phyloP scores from a whole-genome alignment of 64 coral and sea anemone genomes.

The Porites australiensis region DNA sequence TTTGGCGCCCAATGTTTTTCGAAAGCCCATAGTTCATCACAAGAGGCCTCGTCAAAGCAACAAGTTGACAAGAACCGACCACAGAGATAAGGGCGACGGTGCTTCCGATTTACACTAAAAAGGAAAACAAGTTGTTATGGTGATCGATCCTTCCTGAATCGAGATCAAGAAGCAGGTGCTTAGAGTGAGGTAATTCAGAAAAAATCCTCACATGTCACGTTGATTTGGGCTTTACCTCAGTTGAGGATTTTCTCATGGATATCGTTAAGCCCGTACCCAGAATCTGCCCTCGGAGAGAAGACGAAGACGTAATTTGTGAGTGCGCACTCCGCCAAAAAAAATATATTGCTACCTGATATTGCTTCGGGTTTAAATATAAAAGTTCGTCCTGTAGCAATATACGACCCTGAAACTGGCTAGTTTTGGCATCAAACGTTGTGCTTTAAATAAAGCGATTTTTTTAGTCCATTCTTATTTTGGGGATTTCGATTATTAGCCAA shows the following conservation, averaged over 20 bases:
- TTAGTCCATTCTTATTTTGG: neutral
- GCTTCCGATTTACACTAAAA: neutral
- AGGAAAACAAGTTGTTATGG: slow-evolving; percentile 13
- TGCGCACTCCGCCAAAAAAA: too few relatives aligned
- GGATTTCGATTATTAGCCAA: too few relatives aligned
- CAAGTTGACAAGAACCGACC: slow-evolving; percentile 37
- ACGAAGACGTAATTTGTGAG: too few relatives aligned
- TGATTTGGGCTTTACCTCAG: neutral
- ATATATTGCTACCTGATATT: too few relatives aligned
- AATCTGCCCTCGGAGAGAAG: too few relatives aligned
- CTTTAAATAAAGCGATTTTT: neutral
- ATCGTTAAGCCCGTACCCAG: too few relatives aligned
- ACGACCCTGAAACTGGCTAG: neutral
- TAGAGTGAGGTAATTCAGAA: slow-evolving; percentile 17
- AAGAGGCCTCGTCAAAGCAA: neutral
- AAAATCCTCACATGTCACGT: neutral
- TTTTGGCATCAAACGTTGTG: too few relatives aligned
- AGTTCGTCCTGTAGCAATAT: too few relatives aligned
- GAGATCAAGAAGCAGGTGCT: slow-evolving; percentile 14
- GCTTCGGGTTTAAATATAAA: too few relatives aligned
- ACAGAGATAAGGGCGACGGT: slow-evolving; percentile 2
- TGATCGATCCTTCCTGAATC: neutral
- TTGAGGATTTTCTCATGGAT: neutral
- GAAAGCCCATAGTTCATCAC: slow-evolving; percentile 39
- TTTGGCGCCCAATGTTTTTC: slow-evolving; percentile 19